Percentiles rank a stretch among this genome's conserved stretches.
Evolutionary conservation across 1,140 invertebrate genomes (phyloP).

Genomic region (Ostrea edulis): DNA sequence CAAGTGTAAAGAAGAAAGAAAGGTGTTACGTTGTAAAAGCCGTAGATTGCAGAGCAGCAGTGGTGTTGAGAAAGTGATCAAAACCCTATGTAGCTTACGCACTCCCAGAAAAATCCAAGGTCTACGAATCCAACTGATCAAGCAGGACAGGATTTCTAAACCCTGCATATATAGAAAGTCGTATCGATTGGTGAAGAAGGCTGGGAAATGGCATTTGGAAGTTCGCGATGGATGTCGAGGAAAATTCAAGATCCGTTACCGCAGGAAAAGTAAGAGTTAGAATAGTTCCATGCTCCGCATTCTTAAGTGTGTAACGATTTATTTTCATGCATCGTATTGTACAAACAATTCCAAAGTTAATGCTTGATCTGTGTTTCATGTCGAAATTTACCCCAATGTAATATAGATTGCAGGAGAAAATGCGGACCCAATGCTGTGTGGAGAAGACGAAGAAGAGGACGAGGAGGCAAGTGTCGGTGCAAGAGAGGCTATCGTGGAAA

Average conservation of each 20-base stretch:
- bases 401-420: background rate
- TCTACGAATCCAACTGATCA: background rate
- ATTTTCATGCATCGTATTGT: too few species aligned
- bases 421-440: background rate
- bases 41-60: background rate
- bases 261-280: background rate
- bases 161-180: background rate
- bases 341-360: too few species aligned
- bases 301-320: background rate
- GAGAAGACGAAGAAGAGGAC: background rate
- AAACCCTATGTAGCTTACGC: background rate
- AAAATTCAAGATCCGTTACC: background rate
- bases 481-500: conserved; percentile 15
- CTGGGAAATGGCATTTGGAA: background rate
- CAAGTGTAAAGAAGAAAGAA: background rate
- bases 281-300: background rate
- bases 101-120: background rate
- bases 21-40: background rate
- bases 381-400: background rate
- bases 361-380: too few species aligned
- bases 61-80: background rate
- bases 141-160: background rate
- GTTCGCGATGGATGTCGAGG: background rate
- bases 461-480: background rate
- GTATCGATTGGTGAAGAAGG: background rate